Conservation (phyloP, 1,140 invertebrate species). For the Diuraphis noxia region DNA sequence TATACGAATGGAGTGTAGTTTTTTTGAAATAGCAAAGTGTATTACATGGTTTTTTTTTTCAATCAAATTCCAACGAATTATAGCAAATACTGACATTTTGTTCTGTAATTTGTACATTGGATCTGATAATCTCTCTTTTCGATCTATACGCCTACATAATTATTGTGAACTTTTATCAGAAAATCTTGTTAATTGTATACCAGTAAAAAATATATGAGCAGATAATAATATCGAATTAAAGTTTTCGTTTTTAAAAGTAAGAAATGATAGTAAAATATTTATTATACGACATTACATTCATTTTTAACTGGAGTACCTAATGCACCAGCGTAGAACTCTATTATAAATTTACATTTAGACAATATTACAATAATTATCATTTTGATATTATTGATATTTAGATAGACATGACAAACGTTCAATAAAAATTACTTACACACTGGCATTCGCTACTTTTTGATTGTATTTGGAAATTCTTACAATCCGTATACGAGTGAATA, state of each 20-base stretch:
- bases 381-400: not conserved
- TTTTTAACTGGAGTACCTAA: not conserved
- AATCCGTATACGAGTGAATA: not conserved
- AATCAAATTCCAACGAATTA: not conserved
- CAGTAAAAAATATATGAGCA: not conserved
- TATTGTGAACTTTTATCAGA: not conserved
- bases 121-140: not conserved
- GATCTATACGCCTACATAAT: not conserved
- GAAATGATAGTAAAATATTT: too few relatives aligned
- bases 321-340: not conserved
- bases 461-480: not conserved
- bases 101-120: not conserved
- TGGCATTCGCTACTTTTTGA: not conserved
- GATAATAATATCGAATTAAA: not conserved
- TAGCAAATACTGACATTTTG: not conserved
- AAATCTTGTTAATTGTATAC: not conserved
- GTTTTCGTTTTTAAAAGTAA: too few relatives aligned
- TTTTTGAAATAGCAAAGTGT: not conserved
- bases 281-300: not conserved
- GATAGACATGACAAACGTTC: not conserved
- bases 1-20: not conserved
- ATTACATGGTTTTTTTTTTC: not conserved
- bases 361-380: too few relatives aligned
- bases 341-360: not conserved
- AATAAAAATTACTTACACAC: not conserved